Percentiles rank a stretch among this genome's conserved stretches.
These are phyloP conservation scores for Prochilodus magdalenae DNA, from an alignment of 2,113 vertebrate genomes.

Conservation along the genomic window DNA sequence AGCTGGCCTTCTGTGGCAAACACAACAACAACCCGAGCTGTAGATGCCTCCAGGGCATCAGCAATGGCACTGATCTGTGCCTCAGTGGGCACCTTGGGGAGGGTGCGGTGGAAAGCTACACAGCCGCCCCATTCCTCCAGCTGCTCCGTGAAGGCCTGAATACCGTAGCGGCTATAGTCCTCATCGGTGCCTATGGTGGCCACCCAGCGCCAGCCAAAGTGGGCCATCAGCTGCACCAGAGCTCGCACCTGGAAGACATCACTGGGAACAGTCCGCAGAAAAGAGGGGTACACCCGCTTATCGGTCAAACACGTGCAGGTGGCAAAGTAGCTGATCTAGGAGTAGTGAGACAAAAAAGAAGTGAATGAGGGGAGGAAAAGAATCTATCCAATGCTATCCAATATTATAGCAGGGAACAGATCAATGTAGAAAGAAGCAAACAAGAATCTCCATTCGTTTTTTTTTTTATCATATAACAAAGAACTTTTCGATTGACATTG, in stretches of 20 bases:
- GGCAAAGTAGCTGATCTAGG: constrained; percentile 70
- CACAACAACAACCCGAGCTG: constrained; percentile 70
- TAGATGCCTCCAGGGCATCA: constrained; percentile 67
- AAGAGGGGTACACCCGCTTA: constrained; percentile 64
- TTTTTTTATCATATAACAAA: too few relatives aligned
- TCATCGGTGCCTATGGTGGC: constrained; percentile 75
- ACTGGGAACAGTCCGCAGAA: constrained; percentile 68
- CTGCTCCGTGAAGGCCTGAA: constrained; percentile 74
- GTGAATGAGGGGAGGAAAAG: background rate
- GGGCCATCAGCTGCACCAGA: constrained; percentile 61
- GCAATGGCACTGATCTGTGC: constrained; percentile 63
- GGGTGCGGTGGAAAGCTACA: constrained; percentile 63
- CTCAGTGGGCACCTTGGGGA: constrained; percentile 66
- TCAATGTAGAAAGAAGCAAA: background rate
- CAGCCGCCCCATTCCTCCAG: constrained; percentile 69
- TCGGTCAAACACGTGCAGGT: constrained; percentile 66
- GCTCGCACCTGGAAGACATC: constrained; percentile 67
- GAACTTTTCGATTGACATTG: too few relatives aligned
- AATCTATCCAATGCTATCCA: background rate
- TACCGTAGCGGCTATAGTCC: constrained; percentile 78
- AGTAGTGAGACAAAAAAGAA: constrained; percentile 8
- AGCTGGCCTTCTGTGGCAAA: constrained; percentile 76
- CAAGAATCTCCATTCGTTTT: too few relatives aligned
- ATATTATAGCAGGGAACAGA: too few relatives aligned
- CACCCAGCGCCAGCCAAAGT: constrained; percentile 68